A percentile compares a stretch with the other conserved stretches of the same genome.
phyloP scores from a whole-genome alignment of 2,888 invertebrate genomes.

The Cataglyphis cursor region DNA sequence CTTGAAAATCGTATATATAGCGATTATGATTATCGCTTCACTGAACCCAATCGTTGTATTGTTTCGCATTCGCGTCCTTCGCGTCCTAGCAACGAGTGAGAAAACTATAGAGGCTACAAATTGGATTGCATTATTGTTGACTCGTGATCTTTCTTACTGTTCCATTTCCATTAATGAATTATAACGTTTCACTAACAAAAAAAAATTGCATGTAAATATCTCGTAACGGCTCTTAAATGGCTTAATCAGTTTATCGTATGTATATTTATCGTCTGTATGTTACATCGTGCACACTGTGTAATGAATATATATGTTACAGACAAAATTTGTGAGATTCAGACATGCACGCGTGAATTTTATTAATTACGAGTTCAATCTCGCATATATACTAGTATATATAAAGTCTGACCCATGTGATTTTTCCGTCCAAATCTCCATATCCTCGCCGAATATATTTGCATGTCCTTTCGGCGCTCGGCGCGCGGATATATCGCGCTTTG shows the following conservation, averaged over 20 bases:
- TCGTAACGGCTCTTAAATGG: background rate
- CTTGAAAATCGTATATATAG: conserved; percentile 49
- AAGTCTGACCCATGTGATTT: conserved; percentile 46
- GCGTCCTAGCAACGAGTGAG: conserved; percentile 33
- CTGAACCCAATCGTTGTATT: conserved; percentile 25
- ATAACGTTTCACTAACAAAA: conserved; percentile 24
- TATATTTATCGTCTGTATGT: background rate
- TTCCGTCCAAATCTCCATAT: conserved; percentile 58
- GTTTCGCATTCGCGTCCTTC: conserved; percentile 13
- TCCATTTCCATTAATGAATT: conserved; percentile 21
- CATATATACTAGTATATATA: conserved; percentile 25
- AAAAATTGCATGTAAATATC: conserved; percentile 22
- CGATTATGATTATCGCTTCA: conserved; percentile 55
- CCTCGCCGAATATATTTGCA: conserved; percentile 58
- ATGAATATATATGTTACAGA: background rate
- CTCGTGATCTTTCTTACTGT: conserved; percentile 21
- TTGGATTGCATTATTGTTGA: conserved; percentile 28
- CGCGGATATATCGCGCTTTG: conserved; percentile 37
- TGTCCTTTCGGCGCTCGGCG: conserved; percentile 44
- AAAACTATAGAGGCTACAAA: conserved; percentile 29
- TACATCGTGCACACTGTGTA: background rate
- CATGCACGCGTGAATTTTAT: conserved; percentile 29
- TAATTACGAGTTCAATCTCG: conserved; percentile 47
- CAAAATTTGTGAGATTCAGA: conserved; percentile 15
- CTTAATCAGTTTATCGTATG: conserved; percentile 15